phyloP scores from a whole-genome alignment of 2,113 vertebrate species.

The Hippocampus abdominalis region DNA sequence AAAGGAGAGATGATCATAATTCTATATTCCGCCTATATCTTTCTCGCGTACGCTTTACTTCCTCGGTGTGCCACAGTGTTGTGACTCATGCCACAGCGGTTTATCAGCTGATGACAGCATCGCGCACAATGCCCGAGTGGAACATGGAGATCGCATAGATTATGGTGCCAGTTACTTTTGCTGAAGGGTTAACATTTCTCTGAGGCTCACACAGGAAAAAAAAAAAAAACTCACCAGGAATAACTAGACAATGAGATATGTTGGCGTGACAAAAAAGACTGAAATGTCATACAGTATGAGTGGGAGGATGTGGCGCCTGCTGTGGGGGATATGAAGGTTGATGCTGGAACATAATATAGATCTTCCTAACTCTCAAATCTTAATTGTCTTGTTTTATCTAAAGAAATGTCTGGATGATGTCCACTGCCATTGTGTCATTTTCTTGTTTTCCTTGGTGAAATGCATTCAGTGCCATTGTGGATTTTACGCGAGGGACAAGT shows the following conservation, averaged over 20 bases:
- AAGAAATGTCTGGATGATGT: not conserved
- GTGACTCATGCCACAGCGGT: conserved; percentile 61
- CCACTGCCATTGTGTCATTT: not conserved
- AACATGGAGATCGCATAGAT: conserved; percentile 50
- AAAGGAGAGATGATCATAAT: conserved; percentile 29
- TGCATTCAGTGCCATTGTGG: not conserved
- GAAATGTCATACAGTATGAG: conserved; percentile 34
- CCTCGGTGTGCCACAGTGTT: conserved; percentile 44
- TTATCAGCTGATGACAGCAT: conserved; percentile 64
- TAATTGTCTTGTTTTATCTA: conserved; percentile 7
- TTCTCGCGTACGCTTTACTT: conserved; percentile 3
- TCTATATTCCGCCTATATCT: conserved; percentile 6
- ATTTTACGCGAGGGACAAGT: not conserved
- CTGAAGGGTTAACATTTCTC: conserved; percentile 56
- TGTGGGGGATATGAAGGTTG: conserved; percentile 10
- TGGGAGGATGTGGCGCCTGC: conserved; percentile 37
- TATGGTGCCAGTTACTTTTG: conserved; percentile 59
- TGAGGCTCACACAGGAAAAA: conserved; percentile 44
- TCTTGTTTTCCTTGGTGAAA: not conserved
- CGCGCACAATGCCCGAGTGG: conserved; percentile 48
- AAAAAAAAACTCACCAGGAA: conserved; percentile 24
- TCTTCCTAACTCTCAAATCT: conserved; percentile 21
- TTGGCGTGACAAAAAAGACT: conserved; percentile 33
- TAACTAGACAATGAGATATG: conserved; percentile 57
- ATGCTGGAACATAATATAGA: conserved; percentile 10